These are phyloP conservation scores for Drosophila bipectinata DNA, from an alignment of 1,140 invertebrate genomes.

Conservation along the genomic window DNA sequence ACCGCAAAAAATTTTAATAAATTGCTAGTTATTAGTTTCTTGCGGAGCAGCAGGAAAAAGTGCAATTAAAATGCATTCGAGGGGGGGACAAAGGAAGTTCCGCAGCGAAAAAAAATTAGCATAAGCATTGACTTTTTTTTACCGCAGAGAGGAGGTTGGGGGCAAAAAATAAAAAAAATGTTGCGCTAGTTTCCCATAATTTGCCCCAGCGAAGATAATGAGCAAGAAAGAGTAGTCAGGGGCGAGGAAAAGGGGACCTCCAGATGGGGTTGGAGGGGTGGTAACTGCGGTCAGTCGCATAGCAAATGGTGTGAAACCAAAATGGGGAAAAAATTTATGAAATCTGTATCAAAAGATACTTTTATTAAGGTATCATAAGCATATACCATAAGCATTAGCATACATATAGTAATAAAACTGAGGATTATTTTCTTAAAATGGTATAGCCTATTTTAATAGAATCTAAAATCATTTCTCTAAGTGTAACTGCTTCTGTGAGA, in stretches of 20 bases:
- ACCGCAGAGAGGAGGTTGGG: slow-evolving; percentile 17
- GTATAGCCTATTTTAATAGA: too few species aligned
- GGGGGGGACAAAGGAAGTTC: slow-evolving; percentile 46
- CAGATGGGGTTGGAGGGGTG: slow-evolving; percentile 2
- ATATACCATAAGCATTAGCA: too few species aligned
- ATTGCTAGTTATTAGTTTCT: slow-evolving; percentile 76
- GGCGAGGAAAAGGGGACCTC: not conserved
- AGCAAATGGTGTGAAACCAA: slow-evolving; percentile 76
- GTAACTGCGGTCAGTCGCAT: slow-evolving; percentile 67
- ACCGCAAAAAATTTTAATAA: slow-evolving; percentile 79
- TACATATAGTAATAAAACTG: too few species aligned
- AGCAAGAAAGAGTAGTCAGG: slow-evolving; percentile 44
- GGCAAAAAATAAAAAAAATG: slow-evolving; percentile 43
- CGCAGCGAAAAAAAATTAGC: slow-evolving; percentile 70
- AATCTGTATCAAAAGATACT: not conserved
- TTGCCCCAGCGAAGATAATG: slow-evolving; percentile 68
- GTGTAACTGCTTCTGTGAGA: not conserved
- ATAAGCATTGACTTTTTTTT: slow-evolving; percentile 66
- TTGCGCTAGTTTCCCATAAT: slow-evolving; percentile 77
- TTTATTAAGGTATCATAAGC: not conserved
- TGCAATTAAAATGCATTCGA: slow-evolving; percentile 77
- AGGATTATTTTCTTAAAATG: too few species aligned
- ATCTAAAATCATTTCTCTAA: not conserved
- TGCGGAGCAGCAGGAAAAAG: slow-evolving; percentile 70
- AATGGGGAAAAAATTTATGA: not conserved